phyloP scores from a whole-genome alignment of 1,140 invertebrate genomes.

The Drosophila malerkotliana region DNA sequence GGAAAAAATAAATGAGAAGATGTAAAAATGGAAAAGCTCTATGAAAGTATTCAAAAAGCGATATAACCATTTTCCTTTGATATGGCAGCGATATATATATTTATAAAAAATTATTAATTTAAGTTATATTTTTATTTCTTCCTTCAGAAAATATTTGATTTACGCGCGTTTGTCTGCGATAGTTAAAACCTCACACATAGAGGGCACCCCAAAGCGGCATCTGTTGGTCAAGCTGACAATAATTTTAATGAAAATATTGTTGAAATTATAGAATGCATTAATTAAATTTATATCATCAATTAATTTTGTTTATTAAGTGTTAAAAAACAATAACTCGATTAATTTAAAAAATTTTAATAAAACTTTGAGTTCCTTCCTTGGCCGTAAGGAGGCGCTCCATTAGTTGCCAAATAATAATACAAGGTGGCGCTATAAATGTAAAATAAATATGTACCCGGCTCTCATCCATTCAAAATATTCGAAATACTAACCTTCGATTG shows the following conservation, averaged over 20 bases:
- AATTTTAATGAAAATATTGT: too few relatives aligned
- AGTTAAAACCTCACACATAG: neutral
- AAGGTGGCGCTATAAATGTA: constrained; percentile 53
- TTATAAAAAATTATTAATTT: too few relatives aligned
- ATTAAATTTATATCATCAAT: too few relatives aligned
- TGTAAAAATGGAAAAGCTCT: neutral
- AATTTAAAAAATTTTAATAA: neutral
- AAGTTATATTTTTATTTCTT: too few relatives aligned
- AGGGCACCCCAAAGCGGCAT: constrained; percentile 6
- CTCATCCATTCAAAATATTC: neutral
- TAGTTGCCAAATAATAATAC: constrained; percentile 64
- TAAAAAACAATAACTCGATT: neutral
- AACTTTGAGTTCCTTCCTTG: constrained; percentile 51
- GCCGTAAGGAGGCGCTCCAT: constrained; percentile 73
- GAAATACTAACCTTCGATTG: constrained; percentile 46
- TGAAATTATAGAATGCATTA: too few relatives aligned
- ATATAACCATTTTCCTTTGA: neutral
- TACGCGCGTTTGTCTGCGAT: neutral
- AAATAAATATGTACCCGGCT: neutral
- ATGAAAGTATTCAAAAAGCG: neutral
- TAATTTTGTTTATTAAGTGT: neutral
- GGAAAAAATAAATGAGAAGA: neutral
- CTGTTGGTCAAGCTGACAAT: neutral
- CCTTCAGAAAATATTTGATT: neutral
- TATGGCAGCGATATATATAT: too few relatives aligned